Percentiles rank a stretch among this genome's conserved stretches.
Evolutionary conservation across 2,888 invertebrate species (phyloP).

Genomic region (Meiosimyza decipiens): DNA sequence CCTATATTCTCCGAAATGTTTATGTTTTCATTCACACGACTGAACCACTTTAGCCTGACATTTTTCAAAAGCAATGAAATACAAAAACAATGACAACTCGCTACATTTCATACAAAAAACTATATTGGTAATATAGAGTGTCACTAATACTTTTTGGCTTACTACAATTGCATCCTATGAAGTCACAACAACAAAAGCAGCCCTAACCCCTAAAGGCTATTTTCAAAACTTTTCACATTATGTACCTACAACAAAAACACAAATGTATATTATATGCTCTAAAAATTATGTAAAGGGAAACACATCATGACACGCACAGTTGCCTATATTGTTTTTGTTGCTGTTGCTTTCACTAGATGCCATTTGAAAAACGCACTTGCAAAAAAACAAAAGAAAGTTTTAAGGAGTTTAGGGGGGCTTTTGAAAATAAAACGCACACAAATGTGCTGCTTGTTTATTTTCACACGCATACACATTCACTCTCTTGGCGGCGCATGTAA

Average conservation of each 20-base stretch:
- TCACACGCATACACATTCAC: slow-evolving; percentile 2
- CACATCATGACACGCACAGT: slow-evolving; percentile 17
- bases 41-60: too few species aligned
- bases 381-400: background rate
- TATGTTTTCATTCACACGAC: too few species aligned
- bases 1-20: too few species aligned
- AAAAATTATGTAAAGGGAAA: background rate
- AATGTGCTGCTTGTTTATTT: background rate
- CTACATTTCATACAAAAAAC: too few species aligned
- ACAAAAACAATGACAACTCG: too few species aligned
- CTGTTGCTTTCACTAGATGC: slow-evolving; percentile 1
- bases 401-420: too few species aligned
- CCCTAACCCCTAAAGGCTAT: background rate
- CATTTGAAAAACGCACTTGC: slow-evolving; percentile 17
- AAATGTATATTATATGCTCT: background rate
- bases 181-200: background rate
- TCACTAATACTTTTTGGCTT: background rate
- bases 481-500: background rate
- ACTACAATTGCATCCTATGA: too few species aligned
- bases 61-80: too few species aligned
- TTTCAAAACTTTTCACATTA: background rate
- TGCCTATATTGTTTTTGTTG: slow-evolving; percentile 1
- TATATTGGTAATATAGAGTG: too few species aligned
- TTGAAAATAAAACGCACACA: background rate
- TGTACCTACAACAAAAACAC: slow-evolving; percentile 2